Base-by-base conservation (phyloP, 1,140 invertebrate genomes). In the Drosophila prosaltans region DNA sequence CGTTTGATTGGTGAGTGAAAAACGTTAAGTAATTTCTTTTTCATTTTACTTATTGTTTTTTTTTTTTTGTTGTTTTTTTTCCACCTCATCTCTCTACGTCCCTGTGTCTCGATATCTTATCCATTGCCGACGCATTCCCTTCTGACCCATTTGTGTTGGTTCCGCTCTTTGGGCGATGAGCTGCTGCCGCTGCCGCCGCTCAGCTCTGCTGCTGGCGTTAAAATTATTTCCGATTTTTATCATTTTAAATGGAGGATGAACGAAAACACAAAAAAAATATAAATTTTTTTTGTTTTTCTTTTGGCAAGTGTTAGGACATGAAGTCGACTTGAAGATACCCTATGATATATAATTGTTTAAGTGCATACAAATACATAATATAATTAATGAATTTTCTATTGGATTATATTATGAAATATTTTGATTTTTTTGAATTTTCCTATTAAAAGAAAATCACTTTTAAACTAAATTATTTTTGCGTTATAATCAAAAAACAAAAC, bases 221-320 rank as follows among this genome's bases (percentile, higher is more conserved):
- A 83, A 84, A 84, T 80, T 84, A 78, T 74, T 71, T 70, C 77
- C 81, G 81, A 84, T 84, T 84, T 84, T 84, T 84, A 84, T 84
- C 81, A 84, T 78, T 84, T 84, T 83, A 83, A 83, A 83, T 84
- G 81, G 81, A 70, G 63, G 73, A 76, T 69, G 66, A 79, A 74
- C 74, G 71, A 72, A 69, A 74, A 73, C 43, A 54, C 72, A 65
- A 43, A 40, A 32, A 24, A 36, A 11, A 67, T 40, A 64, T 3
- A 60, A 40, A 40, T 39, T 60, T 21, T 21, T 3, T 10, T 36
- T 36, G 28, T 30, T 16, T 16, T 16, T 16, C 16, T 16, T 16
- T 16, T 16, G 2, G 2, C 28, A 30, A 0, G 28, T 0, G 28
- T 3, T 30, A 4, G 28, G 4, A 6, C 4, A 36, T 3, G 21